Base-by-base conservation (phyloP, 1,140 invertebrate genomes). In the Drosophila bifasciata region DNA sequence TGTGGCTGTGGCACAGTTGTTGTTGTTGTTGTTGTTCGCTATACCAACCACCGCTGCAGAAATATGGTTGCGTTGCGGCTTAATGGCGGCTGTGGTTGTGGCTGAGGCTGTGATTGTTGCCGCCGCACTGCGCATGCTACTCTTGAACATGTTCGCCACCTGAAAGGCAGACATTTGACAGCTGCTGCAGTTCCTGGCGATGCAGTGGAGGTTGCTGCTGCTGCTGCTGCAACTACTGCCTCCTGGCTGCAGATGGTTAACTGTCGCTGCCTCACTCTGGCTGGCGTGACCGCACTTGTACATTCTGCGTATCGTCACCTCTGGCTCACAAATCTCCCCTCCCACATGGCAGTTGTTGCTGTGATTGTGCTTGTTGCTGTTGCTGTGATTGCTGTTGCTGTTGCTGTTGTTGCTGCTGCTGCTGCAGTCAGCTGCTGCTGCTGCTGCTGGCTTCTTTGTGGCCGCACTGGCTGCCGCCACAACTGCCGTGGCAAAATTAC, bases 401-500 rank as follows among this genome's bases (percentile, higher is more conserved):
- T 1, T 64, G 50, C 16, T 48, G 49, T 3, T 25, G 21, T 8
- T 25, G 49, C 0, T 64, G 50, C 16, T 56, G 53, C 32, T 45
- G 49, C 21, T 60, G 39, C 50, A 13, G 23, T 46, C 43, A 25
- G 73, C 58, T 45, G 46, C 28, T 79, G 64, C 46, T 70, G 73
- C 58, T 45, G 46, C 28, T 79, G 64, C 46, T 70, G 79, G 51
- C 52, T 70, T 72, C 63, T 52, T 63, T 79, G 32, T 57, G 51
- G 44, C 61, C 45, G 75, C 84, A 60, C 56, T 80, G 74, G 79
- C 89, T 28, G 84, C 89, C 55, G 90, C 83, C 61, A 85, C 88
- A 83, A 91, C 86, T 83, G 90, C 90, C 58, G 90, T 84, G 46
- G 90, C 89, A 74, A 91, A 88, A 90, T 88, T 91, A 80, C 83